A percentile compares a stretch with the other conserved stretches of the same genome.
These are phyloP conservation scores for Anser brachyrhynchus DNA, from an alignment of 2,113 vertebrate genomes.

Conservation along the genomic window DNA sequence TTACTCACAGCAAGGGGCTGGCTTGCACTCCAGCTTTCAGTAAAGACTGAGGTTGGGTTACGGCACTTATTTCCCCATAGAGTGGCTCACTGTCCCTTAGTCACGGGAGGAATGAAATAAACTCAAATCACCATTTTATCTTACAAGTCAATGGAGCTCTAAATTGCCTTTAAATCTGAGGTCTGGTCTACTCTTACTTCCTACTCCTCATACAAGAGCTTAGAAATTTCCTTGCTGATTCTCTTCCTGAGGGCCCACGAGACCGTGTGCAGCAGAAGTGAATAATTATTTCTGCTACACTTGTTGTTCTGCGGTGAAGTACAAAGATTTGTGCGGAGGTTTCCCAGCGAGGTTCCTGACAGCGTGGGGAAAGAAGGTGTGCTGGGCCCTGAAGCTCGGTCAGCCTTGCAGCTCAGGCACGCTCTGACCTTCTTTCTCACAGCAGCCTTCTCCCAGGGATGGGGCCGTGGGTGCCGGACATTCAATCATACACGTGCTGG, in stretches of 20 bases:
- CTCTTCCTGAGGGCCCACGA: neutral
- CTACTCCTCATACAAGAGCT: neutral
- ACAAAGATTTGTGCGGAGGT: neutral
- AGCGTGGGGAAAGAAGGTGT: neutral
- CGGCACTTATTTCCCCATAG: neutral
- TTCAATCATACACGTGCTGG: neutral
- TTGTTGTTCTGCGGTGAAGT: neutral
- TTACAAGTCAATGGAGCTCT: conserved; percentile 65
- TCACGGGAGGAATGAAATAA: conserved; percentile 36
- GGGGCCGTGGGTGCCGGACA: accelerated
- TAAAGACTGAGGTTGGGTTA: neutral
- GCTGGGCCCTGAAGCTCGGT: neutral
- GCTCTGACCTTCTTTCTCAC: accelerated
- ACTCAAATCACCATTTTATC: conserved; percentile 34
- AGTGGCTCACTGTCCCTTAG: neutral
- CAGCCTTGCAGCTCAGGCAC: neutral
- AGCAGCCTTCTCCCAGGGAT: neutral
- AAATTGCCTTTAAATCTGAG: conserved; percentile 65
- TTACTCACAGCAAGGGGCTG: neutral
- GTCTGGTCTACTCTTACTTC: neutral
- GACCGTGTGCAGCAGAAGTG: neutral
- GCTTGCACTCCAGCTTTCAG: neutral
- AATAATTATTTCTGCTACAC: neutral
- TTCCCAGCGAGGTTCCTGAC: neutral
- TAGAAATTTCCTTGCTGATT: neutral